Base-by-base conservation (phyloP, 2,113 vertebrate genomes). In the Neomonachus schauinslandi region DNA sequence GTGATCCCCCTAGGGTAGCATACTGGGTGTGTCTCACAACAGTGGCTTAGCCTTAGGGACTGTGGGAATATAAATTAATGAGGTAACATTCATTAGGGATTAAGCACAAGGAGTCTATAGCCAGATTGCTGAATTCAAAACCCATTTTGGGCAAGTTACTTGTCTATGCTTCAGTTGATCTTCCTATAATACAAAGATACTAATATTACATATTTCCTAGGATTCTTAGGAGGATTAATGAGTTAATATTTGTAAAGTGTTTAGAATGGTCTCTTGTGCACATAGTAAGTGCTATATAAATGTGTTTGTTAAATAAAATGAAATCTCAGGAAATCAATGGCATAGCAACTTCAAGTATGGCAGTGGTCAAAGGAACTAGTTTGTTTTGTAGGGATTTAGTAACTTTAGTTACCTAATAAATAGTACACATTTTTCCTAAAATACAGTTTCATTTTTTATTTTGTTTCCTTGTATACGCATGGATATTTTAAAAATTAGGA, bases 271-370 rank as follows among this genome's bases (percentile, higher is more conserved):
- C 1, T 97, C 7, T 65, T 19, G 21, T 49, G 24, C 15, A 65
- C 15, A 69, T 11, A 89, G 13, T 90, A 90, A 76, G 21, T 92
- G 7, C 6, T 55, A 69, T 61, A 36, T 74, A 77, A 53, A 79
- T 79, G 8, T 65, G 13, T 89, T 89, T 97, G 63, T 91, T 96
- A 95, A 80, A 89, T 53, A 33, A 91, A 97, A 96, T 61, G 5
- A 93, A 96, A 46, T 89, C 53, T 83, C 13, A 61, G 59, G 33
- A 89, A 85, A 46, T 4, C 39, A 96, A 6, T 65, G 46, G 46
- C 65, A 83, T 72, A 79, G 31, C 13, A 86, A 24, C 26, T 18
- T 89, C 77, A 39, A 74, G 4, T 24, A 36, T 67, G 5, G 82
- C 55, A 89, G 18, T 71, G 7, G 16, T 65, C 51, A 4, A 49